Conservation (phyloP, 2,888 invertebrate genomes). For the Odontocerum albicorne region DNA sequence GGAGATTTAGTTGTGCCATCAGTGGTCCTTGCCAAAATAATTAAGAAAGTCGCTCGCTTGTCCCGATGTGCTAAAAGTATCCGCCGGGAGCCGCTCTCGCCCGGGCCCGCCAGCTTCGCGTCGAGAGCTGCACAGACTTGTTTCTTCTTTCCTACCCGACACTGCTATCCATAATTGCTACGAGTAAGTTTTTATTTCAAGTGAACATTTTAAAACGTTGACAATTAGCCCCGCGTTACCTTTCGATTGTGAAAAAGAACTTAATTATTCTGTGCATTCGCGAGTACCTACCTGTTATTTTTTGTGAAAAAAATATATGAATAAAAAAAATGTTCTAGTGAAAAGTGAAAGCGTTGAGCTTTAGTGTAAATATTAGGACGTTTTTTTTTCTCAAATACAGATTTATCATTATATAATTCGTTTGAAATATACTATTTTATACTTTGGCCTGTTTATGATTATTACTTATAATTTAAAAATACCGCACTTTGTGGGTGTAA, state of each 20-base stretch:
- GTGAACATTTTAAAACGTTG: conserved; percentile 49
- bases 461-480: conserved; percentile 53
- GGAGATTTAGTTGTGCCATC: conserved; percentile 58
- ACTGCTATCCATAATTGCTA: conserved; percentile 48
- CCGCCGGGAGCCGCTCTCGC: conserved; percentile 57
- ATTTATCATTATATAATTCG: conserved; percentile 14
- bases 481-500: conserved; percentile 59
- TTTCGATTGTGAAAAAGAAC: conserved; percentile 11
- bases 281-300: conserved; percentile 3
- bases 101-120: conserved; percentile 54
- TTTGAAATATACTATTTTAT: conserved; percentile 9
- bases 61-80: conserved; percentile 62
- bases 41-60: conserved; percentile 71
- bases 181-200: conserved; percentile 39
- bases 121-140: conserved; percentile 60
- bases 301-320: conserved; percentile 21
- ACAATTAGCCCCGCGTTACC: conserved; percentile 16
- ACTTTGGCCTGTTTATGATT: conserved; percentile 13
- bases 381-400: not conserved
- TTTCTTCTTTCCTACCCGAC: conserved; percentile 56
- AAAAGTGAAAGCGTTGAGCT: conserved; percentile 18
- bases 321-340: conserved; percentile 11
- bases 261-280: conserved; percentile 14
- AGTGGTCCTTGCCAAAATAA: conserved; percentile 75
- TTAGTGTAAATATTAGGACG: conserved; percentile 15